Conservation (phyloP, 1,140 invertebrate species). For the Drosophila mojavensis region DNA sequence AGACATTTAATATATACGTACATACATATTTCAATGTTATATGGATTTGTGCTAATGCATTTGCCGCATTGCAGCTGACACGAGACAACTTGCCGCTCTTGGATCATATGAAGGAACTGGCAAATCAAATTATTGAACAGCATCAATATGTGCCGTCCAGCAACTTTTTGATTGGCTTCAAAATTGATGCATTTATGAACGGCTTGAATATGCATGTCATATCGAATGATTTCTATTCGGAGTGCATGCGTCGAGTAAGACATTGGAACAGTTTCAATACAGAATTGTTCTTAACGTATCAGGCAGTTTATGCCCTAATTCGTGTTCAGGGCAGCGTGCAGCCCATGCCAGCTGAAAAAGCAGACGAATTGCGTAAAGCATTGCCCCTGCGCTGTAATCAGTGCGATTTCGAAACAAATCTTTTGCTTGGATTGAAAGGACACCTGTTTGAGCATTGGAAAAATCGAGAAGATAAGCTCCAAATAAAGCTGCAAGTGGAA, state of each 20-base stretch:
- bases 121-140: slow-evolving; percentile 54
- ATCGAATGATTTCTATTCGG: slow-evolving; percentile 61
- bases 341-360: slow-evolving; percentile 25
- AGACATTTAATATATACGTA: no score
- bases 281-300: slow-evolving; percentile 54
- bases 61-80: slow-evolving; percentile 25
- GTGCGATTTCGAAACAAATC: slow-evolving; percentile 46
- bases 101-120: slow-evolving; percentile 65
- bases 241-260: slow-evolving; percentile 19
- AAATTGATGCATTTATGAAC: slow-evolving; percentile 48
- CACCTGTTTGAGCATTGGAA: slow-evolving; percentile 61
- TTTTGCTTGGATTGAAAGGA: slow-evolving; percentile 35
- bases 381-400: slow-evolving; percentile 48
- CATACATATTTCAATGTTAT: not conserved
- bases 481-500: slow-evolving; percentile 36
- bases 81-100: slow-evolving; percentile 54
- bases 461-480: slow-evolving; percentile 17
- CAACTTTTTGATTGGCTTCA: slow-evolving; percentile 63
- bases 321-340: slow-evolving; percentile 46
- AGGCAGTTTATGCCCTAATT: slow-evolving; percentile 42
- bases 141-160: slow-evolving; percentile 35
- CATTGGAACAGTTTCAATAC: slow-evolving; percentile 72
- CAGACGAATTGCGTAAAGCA: not conserved
- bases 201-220: slow-evolving; percentile 57
- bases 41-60: not conserved